A percentile compares a stretch with the other conserved stretches of the same genome.
phyloP scores from a whole-genome alignment of 2,797 vertebrate species.

The Mormyrus proboscirostris region DNA sequence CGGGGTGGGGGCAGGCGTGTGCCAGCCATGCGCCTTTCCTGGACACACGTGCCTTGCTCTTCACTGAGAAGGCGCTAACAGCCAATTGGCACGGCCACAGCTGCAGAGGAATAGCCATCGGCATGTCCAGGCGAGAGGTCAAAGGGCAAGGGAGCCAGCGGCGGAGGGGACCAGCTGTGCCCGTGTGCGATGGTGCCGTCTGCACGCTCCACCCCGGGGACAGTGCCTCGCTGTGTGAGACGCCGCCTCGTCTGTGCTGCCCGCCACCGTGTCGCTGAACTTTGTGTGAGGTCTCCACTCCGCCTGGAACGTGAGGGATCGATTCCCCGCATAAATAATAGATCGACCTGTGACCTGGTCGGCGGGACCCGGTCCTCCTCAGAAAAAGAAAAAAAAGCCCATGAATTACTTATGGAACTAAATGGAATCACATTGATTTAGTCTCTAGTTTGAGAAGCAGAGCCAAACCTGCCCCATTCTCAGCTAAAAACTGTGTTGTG shows the following conservation, averaged over 20 bases:
- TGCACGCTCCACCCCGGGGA: background rate
- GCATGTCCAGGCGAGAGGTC: background rate
- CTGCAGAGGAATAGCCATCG: background rate
- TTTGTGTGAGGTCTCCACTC: background rate
- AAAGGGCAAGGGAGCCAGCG: background rate
- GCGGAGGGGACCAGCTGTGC: background rate
- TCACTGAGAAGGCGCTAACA: background rate
- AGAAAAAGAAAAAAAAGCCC: background rate
- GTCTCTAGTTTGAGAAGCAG: background rate
- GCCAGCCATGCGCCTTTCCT: background rate
- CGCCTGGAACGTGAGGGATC: background rate
- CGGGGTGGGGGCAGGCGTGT: background rate
- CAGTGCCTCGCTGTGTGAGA: background rate
- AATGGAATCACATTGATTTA: constrained; percentile 24
- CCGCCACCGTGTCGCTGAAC: background rate
- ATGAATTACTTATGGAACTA: constrained; percentile 24
- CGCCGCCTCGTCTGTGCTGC: background rate
- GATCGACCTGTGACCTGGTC: constrained; percentile 12
- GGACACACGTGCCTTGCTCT: background rate
- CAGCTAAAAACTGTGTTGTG: background rate
- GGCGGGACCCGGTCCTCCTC: background rate
- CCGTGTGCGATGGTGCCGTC: background rate
- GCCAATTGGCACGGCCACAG: background rate
- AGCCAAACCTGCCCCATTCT: background rate
- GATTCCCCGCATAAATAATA: constrained; percentile 18